These are phyloP conservation scores for Clanis bilineata DNA, from an alignment of 2,888 invertebrate species.

Conservation along the genomic window DNA sequence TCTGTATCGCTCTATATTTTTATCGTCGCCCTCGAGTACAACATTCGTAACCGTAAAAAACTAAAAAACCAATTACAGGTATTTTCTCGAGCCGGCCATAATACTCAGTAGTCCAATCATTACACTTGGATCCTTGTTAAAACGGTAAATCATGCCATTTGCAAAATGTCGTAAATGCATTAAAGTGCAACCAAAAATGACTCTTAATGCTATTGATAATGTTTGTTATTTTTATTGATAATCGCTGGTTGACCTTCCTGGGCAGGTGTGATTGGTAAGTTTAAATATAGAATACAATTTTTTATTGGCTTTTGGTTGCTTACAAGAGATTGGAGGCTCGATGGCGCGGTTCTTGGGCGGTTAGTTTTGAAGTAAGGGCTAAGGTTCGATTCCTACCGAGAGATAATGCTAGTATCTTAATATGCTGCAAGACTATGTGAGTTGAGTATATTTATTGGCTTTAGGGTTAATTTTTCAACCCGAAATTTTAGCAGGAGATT, in stretches of 20 bases:
- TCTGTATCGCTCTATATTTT: no score
- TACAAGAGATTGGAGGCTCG: no score
- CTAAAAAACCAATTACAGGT: not conserved
- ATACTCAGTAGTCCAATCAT: not conserved
- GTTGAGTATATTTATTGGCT: no score
- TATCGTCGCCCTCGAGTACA: not conserved
- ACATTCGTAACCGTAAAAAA: not conserved
- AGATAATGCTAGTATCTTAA: no score
- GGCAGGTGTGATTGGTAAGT: not conserved
- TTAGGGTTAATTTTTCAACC: no score
- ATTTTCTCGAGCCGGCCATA: conserved; percentile 3
- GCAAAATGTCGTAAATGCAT: not conserved
- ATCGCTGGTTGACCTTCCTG: not conserved
- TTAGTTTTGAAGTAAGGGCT: no score
- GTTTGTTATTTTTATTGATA: not conserved
- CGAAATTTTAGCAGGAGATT: no score
- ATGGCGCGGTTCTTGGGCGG: no score
- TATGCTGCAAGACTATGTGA: no score
- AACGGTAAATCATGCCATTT: not conserved
- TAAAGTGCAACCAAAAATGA: not conserved
- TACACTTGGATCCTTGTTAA: conserved; percentile 3
- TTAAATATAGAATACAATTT: not conserved
- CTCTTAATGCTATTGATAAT: not conserved
- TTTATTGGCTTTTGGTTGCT: no score
- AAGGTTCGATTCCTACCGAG: no score